Percentiles rank a stretch among this genome's conserved stretches.
Evolutionary conservation across 2,888 invertebrate genomes (phyloP).

Genomic region (Sussaba pulchella): DNA sequence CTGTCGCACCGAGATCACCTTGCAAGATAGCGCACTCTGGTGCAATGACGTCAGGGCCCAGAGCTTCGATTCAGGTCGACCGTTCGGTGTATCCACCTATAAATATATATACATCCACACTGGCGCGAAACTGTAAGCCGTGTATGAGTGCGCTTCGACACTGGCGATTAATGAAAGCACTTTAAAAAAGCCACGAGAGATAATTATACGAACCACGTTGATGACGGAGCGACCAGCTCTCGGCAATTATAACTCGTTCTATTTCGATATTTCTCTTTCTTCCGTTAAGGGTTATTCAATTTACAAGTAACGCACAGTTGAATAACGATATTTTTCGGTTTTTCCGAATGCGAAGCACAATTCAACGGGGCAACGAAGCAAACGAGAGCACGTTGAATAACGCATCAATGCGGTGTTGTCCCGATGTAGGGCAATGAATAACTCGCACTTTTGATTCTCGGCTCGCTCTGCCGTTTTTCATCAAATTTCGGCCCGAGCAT

Average conservation of each 20-base stretch:
- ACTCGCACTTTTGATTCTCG: constrained; percentile 9
- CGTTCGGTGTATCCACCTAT: constrained; percentile 44
- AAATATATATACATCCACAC: background rate
- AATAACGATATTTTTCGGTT: background rate
- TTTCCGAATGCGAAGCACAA: background rate
- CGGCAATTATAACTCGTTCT: too few relatives aligned
- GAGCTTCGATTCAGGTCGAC: constrained; percentile 70
- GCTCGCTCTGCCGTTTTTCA: background rate
- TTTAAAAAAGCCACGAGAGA: background rate
- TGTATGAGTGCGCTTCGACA: background rate
- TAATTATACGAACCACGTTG: background rate
- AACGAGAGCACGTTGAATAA: constrained; percentile 2
- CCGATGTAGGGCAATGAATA: constrained; percentile 31
- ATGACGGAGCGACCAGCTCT: background rate
- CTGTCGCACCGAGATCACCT: constrained; percentile 63
- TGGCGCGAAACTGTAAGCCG: background rate
- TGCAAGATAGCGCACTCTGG: constrained; percentile 71
- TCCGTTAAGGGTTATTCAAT: background rate
- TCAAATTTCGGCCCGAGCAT: constrained; percentile 14
- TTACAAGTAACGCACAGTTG: background rate
- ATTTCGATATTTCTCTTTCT: background rate
- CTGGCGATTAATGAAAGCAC: constrained; percentile 13
- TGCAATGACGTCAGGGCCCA: constrained; percentile 70
- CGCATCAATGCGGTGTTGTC: background rate
- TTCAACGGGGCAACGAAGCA: background rate